Conservation (phyloP, 1,140 invertebrate species). For the Macrocentrus cingulum region DNA sequence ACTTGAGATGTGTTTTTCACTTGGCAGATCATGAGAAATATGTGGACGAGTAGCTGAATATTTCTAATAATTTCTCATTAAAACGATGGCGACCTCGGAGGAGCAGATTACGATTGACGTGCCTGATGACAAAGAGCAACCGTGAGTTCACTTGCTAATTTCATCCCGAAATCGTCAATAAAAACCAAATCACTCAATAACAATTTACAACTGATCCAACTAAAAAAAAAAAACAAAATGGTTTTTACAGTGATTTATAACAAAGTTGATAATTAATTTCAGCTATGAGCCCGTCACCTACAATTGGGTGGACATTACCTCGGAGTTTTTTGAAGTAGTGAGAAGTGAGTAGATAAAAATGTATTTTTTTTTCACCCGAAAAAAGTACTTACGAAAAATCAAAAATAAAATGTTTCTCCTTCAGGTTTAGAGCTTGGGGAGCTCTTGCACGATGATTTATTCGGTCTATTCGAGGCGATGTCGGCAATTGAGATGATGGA, state of each 20-base stretch:
- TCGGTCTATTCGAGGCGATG: constrained; percentile 98
- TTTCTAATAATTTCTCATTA: too few species aligned
- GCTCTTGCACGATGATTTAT: constrained; percentile 84
- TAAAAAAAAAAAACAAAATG: not conserved
- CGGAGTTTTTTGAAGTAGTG: constrained; percentile 73
- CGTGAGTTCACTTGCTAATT: constrained; percentile 41
- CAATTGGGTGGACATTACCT: constrained; percentile 78
- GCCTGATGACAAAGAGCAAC: constrained; percentile 48
- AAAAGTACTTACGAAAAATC: constrained; percentile 9
- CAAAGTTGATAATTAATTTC: constrained; percentile 26
- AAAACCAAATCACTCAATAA: too few species aligned
- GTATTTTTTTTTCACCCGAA: constrained; percentile 18
- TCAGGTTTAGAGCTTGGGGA: constrained; percentile 84
- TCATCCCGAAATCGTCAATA: not conserved
- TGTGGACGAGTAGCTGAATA: too few species aligned
- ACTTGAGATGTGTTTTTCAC: too few species aligned
- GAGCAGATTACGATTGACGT: constrained; percentile 48
- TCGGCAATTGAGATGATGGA: constrained; percentile 99
- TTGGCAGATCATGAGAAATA: too few species aligned
- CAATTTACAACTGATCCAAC: not conserved
- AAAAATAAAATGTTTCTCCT: constrained; percentile 22
- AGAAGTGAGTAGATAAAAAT: constrained; percentile 62
- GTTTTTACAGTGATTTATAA: constrained; percentile 11
- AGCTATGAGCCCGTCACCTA: constrained; percentile 59
- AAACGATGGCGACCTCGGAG: constrained; percentile 48